These are phyloP conservation scores for Podarcis cretensis DNA, from an alignment of 2,113 vertebrate species.

Conservation along the genomic window DNA sequence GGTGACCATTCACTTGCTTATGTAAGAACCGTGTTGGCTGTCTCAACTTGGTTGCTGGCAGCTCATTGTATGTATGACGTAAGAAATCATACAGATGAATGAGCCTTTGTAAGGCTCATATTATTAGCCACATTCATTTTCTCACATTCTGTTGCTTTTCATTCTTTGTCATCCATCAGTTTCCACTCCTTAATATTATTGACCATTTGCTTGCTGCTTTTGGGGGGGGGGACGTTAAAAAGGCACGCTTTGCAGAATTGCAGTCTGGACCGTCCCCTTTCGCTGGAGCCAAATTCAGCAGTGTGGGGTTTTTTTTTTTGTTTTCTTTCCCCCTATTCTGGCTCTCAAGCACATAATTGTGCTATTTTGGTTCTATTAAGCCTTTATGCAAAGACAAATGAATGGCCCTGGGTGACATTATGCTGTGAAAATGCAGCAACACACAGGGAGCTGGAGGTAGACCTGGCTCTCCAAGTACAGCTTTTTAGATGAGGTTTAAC, in stretches of 20 bases:
- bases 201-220: neutral
- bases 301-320: neutral
- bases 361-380: neutral
- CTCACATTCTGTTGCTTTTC: neutral
- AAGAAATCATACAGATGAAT: neutral
- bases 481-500: neutral
- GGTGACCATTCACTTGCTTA: neutral
- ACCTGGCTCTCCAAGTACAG: accelerated
- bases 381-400: neutral
- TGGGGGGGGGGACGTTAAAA: neutral
- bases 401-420: neutral
- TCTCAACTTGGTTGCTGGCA: neutral
- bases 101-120: neutral
- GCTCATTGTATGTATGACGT: neutral
- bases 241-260: neutral
- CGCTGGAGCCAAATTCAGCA: neutral
- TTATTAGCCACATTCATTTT: neutral
- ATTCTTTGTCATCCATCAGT: neutral
- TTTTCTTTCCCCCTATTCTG: neutral
- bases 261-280: neutral
- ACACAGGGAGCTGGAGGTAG: neutral
- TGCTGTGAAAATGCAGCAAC: neutral
- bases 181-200: neutral
- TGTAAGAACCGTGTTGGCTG: neutral
- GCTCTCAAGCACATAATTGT: neutral